Evolutionary conservation across 2,113 vertebrate genomes (phyloP).

Genomic region (Podilymbus podiceps): DNA sequence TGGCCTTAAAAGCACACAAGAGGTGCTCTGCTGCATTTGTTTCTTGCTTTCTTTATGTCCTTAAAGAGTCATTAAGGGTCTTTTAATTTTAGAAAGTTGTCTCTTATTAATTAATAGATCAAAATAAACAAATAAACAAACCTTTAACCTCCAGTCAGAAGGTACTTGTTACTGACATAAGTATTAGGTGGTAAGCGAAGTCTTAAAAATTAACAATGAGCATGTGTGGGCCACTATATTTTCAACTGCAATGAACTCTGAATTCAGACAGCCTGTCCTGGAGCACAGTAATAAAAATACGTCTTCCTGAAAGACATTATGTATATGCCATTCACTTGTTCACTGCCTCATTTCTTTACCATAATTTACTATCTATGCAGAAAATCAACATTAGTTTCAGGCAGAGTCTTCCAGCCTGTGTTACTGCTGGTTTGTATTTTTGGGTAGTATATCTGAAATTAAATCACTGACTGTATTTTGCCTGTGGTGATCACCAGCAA

Average conservation of each 20-base stretch:
- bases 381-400: constrained; percentile 20
- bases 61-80: constrained; percentile 29
- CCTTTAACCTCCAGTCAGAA: neutral
- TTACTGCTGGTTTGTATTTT: neutral
- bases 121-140: neutral
- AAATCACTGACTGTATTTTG: constrained; percentile 11
- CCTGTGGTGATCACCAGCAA: neutral
- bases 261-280: constrained; percentile 35
- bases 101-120: constrained; percentile 22
- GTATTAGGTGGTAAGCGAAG: neutral
- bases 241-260: neutral
- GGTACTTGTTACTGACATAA: neutral
- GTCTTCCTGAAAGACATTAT: constrained; percentile 53
- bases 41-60: neutral
- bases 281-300: constrained; percentile 48
- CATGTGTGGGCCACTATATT: neutral
- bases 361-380: neutral
- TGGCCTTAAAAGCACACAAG: neutral
- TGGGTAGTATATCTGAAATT: neutral
- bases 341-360: constrained; percentile 7
- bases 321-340: neutral
- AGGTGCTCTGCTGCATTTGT: neutral
- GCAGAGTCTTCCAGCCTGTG: neutral
- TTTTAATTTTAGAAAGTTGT: constrained; percentile 36
- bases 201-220: constrained; percentile 5